Conservation (phyloP, 2,113 vertebrate species). For the Urocynchramus pylzowi region DNA sequence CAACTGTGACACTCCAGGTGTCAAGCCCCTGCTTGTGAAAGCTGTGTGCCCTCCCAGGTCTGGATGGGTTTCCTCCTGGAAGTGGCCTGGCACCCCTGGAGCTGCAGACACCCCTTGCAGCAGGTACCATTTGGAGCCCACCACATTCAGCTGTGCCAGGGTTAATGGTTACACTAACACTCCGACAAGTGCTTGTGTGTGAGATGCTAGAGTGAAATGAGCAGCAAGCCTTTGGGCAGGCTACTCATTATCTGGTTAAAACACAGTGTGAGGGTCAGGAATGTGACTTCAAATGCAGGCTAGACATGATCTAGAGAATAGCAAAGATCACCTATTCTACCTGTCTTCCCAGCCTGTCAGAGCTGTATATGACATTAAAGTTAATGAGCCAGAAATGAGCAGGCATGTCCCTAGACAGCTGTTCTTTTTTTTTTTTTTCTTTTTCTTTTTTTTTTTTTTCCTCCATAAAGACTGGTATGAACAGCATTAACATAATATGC, state of each 20-base stretch:
- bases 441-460: too few species aligned
- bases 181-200: not conserved
- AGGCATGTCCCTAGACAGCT: not conserved
- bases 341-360: not conserved
- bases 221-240: not conserved
- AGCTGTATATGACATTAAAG: not conserved
- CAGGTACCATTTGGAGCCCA: not conserved
- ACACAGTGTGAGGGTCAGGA: not conserved
- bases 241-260: not conserved
- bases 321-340: not conserved
- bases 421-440: not conserved
- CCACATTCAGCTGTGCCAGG: not conserved
- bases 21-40: not conserved
- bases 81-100: not conserved
- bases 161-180: not conserved
- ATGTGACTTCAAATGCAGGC: not conserved
- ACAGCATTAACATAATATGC: not conserved
- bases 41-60: not conserved
- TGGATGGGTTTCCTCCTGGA: not conserved
- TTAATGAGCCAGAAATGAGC: constrained; percentile 9
- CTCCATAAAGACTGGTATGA: not conserved
- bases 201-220: not conserved
- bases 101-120: not conserved
- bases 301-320: not conserved
- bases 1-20: not conserved